Evolutionary conservation across 1,140 invertebrate genomes (phyloP).

Genomic region (Lordiphosa clarofinis): DNA sequence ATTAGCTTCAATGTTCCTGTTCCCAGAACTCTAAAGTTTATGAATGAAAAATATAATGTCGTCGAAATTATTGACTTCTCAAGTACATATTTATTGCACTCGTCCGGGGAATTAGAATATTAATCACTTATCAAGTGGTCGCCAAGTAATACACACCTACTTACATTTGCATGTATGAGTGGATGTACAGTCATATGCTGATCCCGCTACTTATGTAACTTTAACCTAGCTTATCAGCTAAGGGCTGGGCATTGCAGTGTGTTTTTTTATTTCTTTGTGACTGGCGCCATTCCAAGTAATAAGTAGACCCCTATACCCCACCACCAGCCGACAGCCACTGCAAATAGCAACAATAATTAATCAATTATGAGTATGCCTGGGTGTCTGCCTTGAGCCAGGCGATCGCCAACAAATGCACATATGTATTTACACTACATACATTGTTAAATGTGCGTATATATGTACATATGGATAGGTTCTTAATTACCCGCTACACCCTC

Average conservation of each 20-base stretch:
- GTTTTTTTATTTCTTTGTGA: not conserved
- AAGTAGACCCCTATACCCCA: not conserved
- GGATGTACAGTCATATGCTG: not conserved
- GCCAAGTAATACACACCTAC: not conserved
- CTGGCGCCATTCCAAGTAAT: not conserved
- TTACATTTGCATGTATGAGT: conserved; percentile 22
- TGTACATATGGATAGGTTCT: too few species aligned
- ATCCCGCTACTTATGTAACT: conserved; percentile 42
- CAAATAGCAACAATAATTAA: conserved; percentile 28
- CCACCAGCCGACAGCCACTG: conserved; percentile 12
- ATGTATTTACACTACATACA: not conserved
- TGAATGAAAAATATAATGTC: conserved; percentile 36
- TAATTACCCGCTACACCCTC: conserved; percentile 31
- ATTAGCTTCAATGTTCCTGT: conserved; percentile 22
- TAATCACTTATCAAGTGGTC: conserved; percentile 23
- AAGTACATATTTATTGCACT: conserved; percentile 12
- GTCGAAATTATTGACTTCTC: conserved; percentile 13
- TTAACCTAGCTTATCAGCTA: conserved; percentile 14
- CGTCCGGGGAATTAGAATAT: conserved; percentile 14
- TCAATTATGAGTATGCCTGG: conserved; percentile 9
- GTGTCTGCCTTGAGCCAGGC: conserved; percentile 11
- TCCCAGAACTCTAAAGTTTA: conserved; percentile 12
- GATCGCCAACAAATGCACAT: conserved; percentile 16
- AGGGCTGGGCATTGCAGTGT: not conserved
- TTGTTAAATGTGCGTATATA: conserved; percentile 4